Evolutionary conservation across 2,797 vertebrate species (phyloP).

Genomic region (Periophthalmus magnuspinnatus): DNA sequence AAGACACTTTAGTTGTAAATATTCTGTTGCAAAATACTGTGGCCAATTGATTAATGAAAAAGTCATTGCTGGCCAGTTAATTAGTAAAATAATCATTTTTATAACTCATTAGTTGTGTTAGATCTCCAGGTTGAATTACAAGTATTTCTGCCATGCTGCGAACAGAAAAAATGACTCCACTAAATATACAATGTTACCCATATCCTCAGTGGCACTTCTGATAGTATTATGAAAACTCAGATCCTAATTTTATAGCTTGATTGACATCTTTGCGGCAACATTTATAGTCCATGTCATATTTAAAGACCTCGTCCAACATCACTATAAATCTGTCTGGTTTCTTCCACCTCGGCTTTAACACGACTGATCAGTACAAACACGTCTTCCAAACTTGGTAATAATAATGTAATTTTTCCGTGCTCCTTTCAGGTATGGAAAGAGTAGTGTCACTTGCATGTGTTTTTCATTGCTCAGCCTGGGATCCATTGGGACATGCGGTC

Average conservation of each 20-base stretch:
- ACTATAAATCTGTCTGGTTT: slow-evolving; percentile 53
- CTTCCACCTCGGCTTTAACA: slow-evolving; percentile 40
- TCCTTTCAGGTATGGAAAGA: slow-evolving; percentile 51
- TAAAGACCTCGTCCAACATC: slow-evolving; percentile 39
- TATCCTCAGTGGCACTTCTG: not conserved
- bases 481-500: slow-evolving; percentile 56
- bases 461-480: slow-evolving; percentile 55
- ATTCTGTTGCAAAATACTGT: too few species aligned
- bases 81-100: too few species aligned
- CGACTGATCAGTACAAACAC: slow-evolving; percentile 18
- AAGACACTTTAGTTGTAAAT: too few species aligned
- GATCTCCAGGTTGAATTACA: too few species aligned
- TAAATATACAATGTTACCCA: not conserved
- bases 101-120: too few species aligned
- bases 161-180: not conserved
- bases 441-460: slow-evolving; percentile 51
- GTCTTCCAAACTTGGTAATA: not conserved
- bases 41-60: too few species aligned
- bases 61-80: too few species aligned
- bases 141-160: too few species aligned
- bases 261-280: slow-evolving; percentile 27
- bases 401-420: slow-evolving; percentile 34
- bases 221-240: not conserved
- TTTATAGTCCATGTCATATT: slow-evolving; percentile 20
- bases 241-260: not conserved